Percentiles rank a stretch among this genome's conserved stretches.
Conservation (phyloP, 92 coral and sea anemone species). For the Metridium senile region DNA sequence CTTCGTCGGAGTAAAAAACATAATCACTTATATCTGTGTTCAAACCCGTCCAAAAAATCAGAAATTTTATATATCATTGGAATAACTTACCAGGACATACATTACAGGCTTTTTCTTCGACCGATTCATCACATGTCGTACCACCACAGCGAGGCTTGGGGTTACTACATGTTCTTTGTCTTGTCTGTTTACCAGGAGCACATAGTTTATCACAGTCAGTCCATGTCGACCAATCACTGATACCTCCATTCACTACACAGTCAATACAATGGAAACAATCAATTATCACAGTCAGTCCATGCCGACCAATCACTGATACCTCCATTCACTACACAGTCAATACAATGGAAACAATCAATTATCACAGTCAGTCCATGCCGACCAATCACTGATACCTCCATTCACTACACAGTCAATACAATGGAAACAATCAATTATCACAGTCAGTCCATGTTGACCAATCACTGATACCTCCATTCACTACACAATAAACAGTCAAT, state of each 20-base stretch:
- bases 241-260: slow-evolving; percentile 54
- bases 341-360: background rate
- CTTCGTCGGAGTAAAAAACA: no score
- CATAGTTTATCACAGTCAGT: slow-evolving; percentile 57
- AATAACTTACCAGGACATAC: slow-evolving; percentile 56
- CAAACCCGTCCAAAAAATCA: no score
- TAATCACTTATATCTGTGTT: no score
- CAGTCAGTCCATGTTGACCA: no score
- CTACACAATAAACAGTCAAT: no score
- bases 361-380: slow-evolving; percentile 57
- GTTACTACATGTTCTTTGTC: slow-evolving; percentile 51
- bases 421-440: background rate
- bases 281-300: slow-evolving; percentile 61
- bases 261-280: slow-evolving; percentile 11
- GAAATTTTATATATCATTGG: background rate
- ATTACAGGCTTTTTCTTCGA: slow-evolving; percentile 40
- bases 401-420: background rate
- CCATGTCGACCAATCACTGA: slow-evolving; percentile 64
- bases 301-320: slow-evolving; percentile 59
- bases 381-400: slow-evolving; percentile 63
- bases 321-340: slow-evolving; percentile 20
- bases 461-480: no score
- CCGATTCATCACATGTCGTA: slow-evolving; percentile 30
- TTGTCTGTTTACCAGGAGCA: slow-evolving; percentile 36
- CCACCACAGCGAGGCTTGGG: slow-evolving; percentile 74